phyloP scores from a whole-genome alignment of 2,888 invertebrate species.

The Epirrhoe alternata region DNA sequence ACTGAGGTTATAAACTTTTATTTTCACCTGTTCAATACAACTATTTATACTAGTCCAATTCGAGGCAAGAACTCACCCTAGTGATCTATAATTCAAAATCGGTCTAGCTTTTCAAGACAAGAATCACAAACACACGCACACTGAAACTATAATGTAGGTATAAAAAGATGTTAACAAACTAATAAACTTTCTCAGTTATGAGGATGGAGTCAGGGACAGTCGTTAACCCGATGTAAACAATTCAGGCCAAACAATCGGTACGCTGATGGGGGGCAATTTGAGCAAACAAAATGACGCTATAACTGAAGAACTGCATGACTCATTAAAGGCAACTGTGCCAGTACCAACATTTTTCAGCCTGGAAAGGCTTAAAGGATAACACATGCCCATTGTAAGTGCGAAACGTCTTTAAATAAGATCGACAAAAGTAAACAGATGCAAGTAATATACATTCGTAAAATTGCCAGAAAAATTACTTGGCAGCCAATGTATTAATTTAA shows the following conservation, averaged over 20 bases:
- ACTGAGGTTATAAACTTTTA: slow-evolving; percentile 1
- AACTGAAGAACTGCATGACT: slow-evolving; percentile 62
- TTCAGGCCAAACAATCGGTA: slow-evolving; percentile 70
- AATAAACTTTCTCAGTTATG: slow-evolving; percentile 64
- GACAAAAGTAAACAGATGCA: not conserved
- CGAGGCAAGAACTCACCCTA: no score
- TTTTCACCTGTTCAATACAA: no score
- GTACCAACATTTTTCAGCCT: slow-evolving; percentile 38
- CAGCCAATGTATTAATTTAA: not conserved
- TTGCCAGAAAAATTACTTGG: not conserved
- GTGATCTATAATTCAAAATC: no score
- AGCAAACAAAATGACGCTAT: slow-evolving; percentile 59
- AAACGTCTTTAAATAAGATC: not conserved
- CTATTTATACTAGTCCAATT: no score
- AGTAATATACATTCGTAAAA: not conserved
- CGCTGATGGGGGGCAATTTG: slow-evolving; percentile 63
- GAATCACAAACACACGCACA: no score
- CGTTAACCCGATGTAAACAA: slow-evolving; percentile 74
- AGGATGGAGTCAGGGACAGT: slow-evolving; percentile 71
- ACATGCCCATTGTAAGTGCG: slow-evolving; percentile 2
- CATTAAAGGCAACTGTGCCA: slow-evolving; percentile 52
- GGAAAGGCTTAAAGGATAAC: slow-evolving; percentile 28
- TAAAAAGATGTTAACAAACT: slow-evolving; percentile 58
- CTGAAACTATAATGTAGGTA: no score
- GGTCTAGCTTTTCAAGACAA: no score